Conservation (phyloP, 2,888 invertebrate genomes). For the Blomia tropicalis region DNA sequence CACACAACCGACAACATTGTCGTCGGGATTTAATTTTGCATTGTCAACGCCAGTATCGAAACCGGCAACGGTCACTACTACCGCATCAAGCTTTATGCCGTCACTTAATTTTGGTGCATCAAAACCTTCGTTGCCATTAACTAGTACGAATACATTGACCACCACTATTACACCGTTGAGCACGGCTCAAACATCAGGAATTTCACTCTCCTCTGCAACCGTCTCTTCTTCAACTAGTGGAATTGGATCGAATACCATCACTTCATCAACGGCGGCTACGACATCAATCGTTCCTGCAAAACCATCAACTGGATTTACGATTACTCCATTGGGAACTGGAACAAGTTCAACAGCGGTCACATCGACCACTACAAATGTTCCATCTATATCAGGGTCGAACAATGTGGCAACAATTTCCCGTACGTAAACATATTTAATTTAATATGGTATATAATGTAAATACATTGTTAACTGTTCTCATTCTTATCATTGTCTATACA, state of each 20-base stretch:
- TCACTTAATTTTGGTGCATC: slow-evolving; percentile 16
- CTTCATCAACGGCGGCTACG: slow-evolving; percentile 21
- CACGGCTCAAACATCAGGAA: neutral
- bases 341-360: slow-evolving; percentile 26
- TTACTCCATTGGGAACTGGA: neutral
- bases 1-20: slow-evolving; percentile 13
- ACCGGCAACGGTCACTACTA: slow-evolving; percentile 21
- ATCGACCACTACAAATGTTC: slow-evolving; percentile 26
- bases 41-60: slow-evolving; percentile 5
- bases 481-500: neutral
- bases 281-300: slow-evolving; percentile 28
- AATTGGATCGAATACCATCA: slow-evolving; percentile 16
- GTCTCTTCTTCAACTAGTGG: slow-evolving; percentile 7
- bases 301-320: slow-evolving; percentile 27
- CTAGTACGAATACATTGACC: slow-evolving; percentile 23
- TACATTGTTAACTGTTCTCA: neutral
- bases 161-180: neutral
- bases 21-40: slow-evolving; percentile 4
- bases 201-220: neutral
- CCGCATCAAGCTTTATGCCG: slow-evolving; percentile 6
- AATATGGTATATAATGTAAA: neutral
- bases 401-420: slow-evolving; percentile 19
- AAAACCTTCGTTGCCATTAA: slow-evolving; percentile 13
- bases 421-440: slow-evolving; percentile 24
- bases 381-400: slow-evolving; percentile 19